Base-by-base conservation (phyloP, 1,140 invertebrate species). In the Dryas iulia region DNA sequence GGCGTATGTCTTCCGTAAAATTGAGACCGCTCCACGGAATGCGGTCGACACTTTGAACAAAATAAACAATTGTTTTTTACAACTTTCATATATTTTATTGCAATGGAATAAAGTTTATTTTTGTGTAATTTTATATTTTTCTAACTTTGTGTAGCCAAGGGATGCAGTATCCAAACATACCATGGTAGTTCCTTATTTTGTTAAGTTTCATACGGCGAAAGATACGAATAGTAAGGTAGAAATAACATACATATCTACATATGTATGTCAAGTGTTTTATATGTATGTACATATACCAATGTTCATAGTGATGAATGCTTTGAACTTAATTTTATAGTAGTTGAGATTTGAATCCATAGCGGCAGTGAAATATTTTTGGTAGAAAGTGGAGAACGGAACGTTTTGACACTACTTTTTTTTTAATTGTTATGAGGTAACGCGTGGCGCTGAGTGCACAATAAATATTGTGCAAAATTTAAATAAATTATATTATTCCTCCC, bases 1-100 rank as follows among this genome's bases (percentile, higher is more conserved):
- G 59, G 56, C 56, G 56, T 66, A 59, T 56, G 64, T 59, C 56
- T 66, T 66, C 64, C 64, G 64, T 66, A 66, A 66, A 66, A 66
- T 66, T 66, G 64, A 66, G 64, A 35, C 35, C 64, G 56, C 56
- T 26, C 31, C 12, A 47, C 33, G 59, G 56, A 66, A 66, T 66
- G 64, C 57, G 64, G 35, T 59, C 64, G 64, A 66, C 64, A 26
- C 31, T 52, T 66, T 53, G 57, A 25, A 59, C 57, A 59, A 59
- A 66, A 8, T 59, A 26, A 28, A 62, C 60, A 53, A 61, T 28
- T n/a, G 3, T 62, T 28, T 53, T 59, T 26, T 30, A 39, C 24
- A 3, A 18, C 21, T 8, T 24, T 12, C 18, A 52, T 59, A 28
- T 26, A 30, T 39, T 39, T 52, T 59, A 59, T 31, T 30, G 14